phyloP scores from a whole-genome alignment of 2,113 vertebrate species.

The Eolophus roseicapilla region DNA sequence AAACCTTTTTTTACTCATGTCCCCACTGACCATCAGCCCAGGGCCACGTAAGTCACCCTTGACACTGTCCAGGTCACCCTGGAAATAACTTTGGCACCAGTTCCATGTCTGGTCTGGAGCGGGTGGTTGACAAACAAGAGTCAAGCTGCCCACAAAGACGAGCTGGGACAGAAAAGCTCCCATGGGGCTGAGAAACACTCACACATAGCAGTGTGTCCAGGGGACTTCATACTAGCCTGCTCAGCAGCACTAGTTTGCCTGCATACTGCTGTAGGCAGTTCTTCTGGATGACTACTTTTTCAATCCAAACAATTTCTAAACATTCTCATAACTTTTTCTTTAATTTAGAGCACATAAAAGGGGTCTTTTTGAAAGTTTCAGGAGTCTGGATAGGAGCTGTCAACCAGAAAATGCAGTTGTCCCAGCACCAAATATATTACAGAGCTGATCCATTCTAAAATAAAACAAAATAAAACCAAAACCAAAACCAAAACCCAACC shows the following conservation, averaged over 20 bases:
- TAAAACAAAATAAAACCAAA: not conserved
- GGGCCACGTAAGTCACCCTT: not conserved
- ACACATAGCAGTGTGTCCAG: accelerated
- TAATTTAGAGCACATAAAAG: not conserved
- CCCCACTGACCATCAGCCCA: not conserved
- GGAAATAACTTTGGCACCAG: not conserved
- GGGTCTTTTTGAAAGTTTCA: not conserved
- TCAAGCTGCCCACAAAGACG: not conserved
- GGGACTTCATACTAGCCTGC: not conserved
- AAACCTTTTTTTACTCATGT: not conserved
- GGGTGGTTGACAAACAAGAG: too few species aligned
- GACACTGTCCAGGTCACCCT: not conserved
- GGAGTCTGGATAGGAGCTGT: not conserved
- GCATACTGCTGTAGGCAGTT: not conserved
- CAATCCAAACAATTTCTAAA: not conserved
- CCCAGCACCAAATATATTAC: not conserved
- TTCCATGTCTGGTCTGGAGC: not conserved
- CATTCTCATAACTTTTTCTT: not conserved
- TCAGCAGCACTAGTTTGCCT: not conserved
- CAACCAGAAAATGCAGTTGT: not conserved
- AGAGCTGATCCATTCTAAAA: not conserved
- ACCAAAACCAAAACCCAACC: not conserved
- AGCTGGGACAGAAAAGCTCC: not conserved
- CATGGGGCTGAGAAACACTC: not conserved
- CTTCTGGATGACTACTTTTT: not conserved